Evolutionary conservation across 2,797 vertebrate genomes (phyloP).

Genomic region (Fringilla coelebs): DNA sequence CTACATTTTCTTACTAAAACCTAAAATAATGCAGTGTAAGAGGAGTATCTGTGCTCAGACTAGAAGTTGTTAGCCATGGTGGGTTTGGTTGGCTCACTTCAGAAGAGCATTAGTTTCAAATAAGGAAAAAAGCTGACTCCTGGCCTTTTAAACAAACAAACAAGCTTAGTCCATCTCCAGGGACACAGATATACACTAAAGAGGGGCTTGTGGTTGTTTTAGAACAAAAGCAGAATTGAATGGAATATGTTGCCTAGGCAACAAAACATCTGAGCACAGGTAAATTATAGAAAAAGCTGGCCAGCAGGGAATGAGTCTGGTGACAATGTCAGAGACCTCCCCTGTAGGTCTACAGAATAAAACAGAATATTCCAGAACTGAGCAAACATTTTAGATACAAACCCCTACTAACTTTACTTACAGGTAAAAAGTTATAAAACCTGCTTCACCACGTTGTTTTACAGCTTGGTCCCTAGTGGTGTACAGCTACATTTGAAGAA

Average conservation of each 20-base stretch:
- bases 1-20: neutral
- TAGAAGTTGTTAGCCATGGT: neutral
- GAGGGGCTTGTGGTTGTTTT: neutral
- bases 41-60: neutral
- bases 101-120: neutral
- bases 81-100: neutral
- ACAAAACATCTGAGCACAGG: slow-evolving; percentile 5
- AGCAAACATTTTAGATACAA: neutral
- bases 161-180: neutral
- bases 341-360: neutral
- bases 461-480: neutral
- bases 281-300: neutral
- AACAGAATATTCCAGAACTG: neutral
- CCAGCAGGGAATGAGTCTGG: neutral
- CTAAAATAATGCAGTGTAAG: neutral
- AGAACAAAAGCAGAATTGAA: slow-evolving; percentile 30
- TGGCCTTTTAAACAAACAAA: neutral
- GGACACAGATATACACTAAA: neutral
- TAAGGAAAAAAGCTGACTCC: neutral
- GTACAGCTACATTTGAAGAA: neutral
- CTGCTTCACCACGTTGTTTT: neutral
- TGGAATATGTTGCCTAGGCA: slow-evolving; percentile 32
- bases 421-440: neutral
- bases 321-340: neutral
- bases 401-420: neutral